phyloP scores from a whole-genome alignment of 2,113 vertebrate genomes.

The Ahaetulla prasina region DNA sequence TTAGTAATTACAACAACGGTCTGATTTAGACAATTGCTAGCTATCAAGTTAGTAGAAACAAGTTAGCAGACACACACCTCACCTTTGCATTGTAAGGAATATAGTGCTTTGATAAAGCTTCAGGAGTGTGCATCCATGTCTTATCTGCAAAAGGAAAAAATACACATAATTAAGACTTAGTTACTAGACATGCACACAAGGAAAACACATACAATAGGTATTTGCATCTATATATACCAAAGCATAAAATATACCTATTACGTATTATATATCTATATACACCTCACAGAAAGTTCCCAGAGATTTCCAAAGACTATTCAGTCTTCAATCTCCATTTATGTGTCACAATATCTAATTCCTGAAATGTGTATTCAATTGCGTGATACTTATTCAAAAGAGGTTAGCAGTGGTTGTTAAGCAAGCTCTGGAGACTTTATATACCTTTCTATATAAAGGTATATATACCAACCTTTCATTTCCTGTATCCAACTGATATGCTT shows the following conservation, averaged over 20 bases:
- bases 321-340: neutral
- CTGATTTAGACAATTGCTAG: neutral
- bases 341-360: neutral
- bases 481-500: neutral
- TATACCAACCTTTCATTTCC: neutral
- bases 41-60: neutral
- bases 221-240: neutral
- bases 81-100: slow-evolving; percentile 97
- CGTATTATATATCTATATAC: neutral
- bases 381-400: neutral
- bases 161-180: slow-evolving; percentile 39
- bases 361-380: neutral
- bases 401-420: neutral
- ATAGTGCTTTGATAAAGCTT: slow-evolving; percentile 96
- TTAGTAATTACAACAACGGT: neutral
- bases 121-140: slow-evolving; percentile 98
- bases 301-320: neutral
- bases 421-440: neutral
- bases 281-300: neutral
- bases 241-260: neutral
- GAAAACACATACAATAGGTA: neutral
- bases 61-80: slow-evolving; percentile 48
- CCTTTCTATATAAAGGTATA: too few species aligned
- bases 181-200: neutral
- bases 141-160: slow-evolving; percentile 86